phyloP scores from a whole-genome alignment of 2,113 vertebrate genomes.

The Noctilio leporinus region DNA sequence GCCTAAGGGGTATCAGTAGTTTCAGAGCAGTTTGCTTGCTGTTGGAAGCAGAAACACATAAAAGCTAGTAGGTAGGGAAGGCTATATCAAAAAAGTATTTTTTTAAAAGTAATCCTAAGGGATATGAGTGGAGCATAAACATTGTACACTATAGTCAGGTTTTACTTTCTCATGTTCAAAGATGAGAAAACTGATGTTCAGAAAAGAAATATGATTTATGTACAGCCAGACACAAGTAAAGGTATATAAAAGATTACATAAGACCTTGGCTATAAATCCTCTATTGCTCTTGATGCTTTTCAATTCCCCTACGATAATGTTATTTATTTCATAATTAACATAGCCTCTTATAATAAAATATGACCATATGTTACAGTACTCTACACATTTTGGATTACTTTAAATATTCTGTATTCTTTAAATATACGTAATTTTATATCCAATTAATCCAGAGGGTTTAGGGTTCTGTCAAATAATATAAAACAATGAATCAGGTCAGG shows the following conservation, averaged over 20 bases:
- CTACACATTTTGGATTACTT: not conserved
- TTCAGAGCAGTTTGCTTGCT: not conserved
- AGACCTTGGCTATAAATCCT: not conserved
- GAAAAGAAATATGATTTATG: not conserved
- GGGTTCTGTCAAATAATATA: not conserved
- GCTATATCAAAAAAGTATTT: not conserved
- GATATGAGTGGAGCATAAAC: not conserved
- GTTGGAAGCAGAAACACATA: not conserved
- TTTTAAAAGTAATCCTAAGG: not conserved
- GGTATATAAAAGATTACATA: not conserved
- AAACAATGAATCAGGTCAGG: not conserved
- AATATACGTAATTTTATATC: not conserved
- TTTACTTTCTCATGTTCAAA: not conserved
- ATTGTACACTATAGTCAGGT: not conserved
- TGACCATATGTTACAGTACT: not conserved
- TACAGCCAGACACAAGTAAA: not conserved
- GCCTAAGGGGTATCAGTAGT: not conserved
- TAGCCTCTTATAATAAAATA: slow-evolving; percentile 7
- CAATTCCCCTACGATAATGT: not conserved
- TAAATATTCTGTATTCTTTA: not conserved
- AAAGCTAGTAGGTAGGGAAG: not conserved
- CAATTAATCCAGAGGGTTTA: not conserved
- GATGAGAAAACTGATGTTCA: not conserved
- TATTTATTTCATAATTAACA: slow-evolving; percentile 1
- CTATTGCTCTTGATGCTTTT: not conserved